Evolutionary conservation across 2,888 invertebrate genomes (phyloP).

Genomic region (Leucophenga maculata): DNA sequence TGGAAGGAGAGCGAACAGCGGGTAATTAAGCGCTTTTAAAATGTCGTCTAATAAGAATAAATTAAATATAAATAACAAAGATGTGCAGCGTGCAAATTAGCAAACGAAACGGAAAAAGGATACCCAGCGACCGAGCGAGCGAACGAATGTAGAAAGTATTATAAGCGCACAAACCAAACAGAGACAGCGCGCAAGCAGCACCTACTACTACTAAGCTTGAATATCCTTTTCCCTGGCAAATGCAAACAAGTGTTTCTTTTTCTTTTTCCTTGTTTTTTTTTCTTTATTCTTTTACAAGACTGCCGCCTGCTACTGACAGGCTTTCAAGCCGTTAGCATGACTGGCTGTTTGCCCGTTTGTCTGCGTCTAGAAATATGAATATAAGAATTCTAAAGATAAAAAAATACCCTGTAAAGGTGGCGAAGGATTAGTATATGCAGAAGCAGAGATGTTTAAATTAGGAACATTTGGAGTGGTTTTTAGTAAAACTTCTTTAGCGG

Average conservation of each 20-base stretch:
- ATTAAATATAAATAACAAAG: slow-evolving; percentile 15
- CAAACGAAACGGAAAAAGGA: slow-evolving; percentile 3
- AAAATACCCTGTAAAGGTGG: too few species aligned
- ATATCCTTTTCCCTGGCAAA: slow-evolving; percentile 24
- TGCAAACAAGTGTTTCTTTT: slow-evolving; percentile 51
- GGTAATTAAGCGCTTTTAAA: slow-evolving; percentile 56
- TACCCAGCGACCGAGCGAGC: too few species aligned
- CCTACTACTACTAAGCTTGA: background rate
- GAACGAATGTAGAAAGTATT: too few species aligned
- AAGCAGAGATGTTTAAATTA: too few species aligned
- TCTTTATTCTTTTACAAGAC: background rate
- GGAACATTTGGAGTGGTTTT: too few species aligned
- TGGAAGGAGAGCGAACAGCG: slow-evolving; percentile 40
- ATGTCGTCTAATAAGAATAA: slow-evolving; percentile 25
- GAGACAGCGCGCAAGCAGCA: slow-evolving; percentile 8
- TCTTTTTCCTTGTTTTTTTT: too few species aligned
- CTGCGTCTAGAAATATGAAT: too few species aligned
- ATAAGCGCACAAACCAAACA: slow-evolving; percentile 24
- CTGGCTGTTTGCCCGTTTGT: background rate
- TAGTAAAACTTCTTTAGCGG: too few species aligned
- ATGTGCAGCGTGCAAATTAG: slow-evolving; percentile 8
- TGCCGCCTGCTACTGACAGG: background rate
- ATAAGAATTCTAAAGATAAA: too few species aligned
- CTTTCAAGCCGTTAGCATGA: background rate
- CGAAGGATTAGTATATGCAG: background rate